Evolutionary conservation across 2,888 invertebrate species (phyloP), one percentile per base, ranked within the genome.

Genomic region (Plebejus melissa): DNA sequence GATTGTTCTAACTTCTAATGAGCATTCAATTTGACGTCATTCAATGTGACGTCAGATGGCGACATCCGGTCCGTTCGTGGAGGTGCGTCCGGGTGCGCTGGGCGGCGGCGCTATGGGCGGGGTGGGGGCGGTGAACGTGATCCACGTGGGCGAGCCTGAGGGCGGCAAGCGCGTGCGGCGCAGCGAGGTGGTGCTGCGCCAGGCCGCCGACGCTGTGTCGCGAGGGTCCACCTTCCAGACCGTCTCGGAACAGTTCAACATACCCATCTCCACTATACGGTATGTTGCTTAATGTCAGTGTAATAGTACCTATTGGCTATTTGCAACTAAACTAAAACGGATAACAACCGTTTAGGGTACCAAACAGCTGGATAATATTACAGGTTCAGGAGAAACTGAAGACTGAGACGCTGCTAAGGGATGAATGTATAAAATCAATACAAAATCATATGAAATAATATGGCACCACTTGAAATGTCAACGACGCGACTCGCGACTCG

Each of bases 211-310:
- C 85, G 96, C 97, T 88, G 97, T 97, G 78, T 96, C 97, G n/a
- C 95, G 96, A 76, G 97, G 97, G 0, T 96, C 96, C 91, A 97
- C 97, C 82, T 97, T 97, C 94, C 97, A 97, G 89, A 97, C 96
- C 1, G 97, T 97, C 50, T 97, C 97, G 77, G 97, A 97, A 83
- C 96, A 96, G 93, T 97, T 97, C 88, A 97, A 97, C 86, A 97
- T 97, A 89, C 97, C 97, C 77, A 97, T 97, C 80, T 97, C 97
- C 50, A 97, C 97, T 60, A 97, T 97, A 87, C 95, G 95, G 94
- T 94, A 72, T 82, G 85, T 13, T 54, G 11, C 2, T 76, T 22
- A 58, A 6, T 58, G 22, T 46, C 46, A 9, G 46, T 46, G 46
- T 46, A 46, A 11, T 46, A 5, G 22, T 22, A 22, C 22, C 22